Evolutionary conservation across 2,888 invertebrate genomes (phyloP), one percentile per base, ranked within the genome.

Genomic region (Sphaerophoria rueppellii): DNA sequence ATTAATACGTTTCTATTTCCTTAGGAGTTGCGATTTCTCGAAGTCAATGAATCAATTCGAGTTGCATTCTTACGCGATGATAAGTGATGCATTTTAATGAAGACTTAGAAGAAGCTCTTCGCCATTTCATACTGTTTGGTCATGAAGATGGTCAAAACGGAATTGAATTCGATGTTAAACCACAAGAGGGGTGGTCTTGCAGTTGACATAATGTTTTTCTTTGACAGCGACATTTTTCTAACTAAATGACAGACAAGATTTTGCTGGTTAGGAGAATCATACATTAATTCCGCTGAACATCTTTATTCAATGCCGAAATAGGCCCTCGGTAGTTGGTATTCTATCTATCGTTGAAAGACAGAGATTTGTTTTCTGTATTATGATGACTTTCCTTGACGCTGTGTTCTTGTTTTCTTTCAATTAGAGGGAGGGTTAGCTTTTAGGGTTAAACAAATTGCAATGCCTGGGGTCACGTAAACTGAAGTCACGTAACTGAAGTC

Each of bases 31-130:
- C 16, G 60, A 67, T 65, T 71, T 32, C 16, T 50, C 4, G 71
- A 75, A 75, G 75, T 83, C 83, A 79, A 79, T 79, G 79, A 79
- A 83, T 83, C 83, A 83, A 83, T 83, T 54, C n/a, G 40, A 46
- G 65, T 57, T 52, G 58, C 73, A 77, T 82, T 63, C 65, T 40
- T 16, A 67, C 24, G n/a, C 37, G 60, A 67, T 83, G 83, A 79
- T 24, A 24, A 24, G 24, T 57, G 75, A 72, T 79, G 79, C 71
- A 75, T 69, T 40, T 72, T 69, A 67, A 69, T 75, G 46, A 37
- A 60, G 24, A 58, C 35, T 12, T 48, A 16, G 11, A 40, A 54
- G 58, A 52, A n/a, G 40, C 34, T 35, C 11, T 61, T 58, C 60
- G 5, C 12, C 54, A n/a, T 48, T 48, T 54, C 24, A 60, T n/a